Evolutionary conservation across 2,888 invertebrate genomes (phyloP).

Genomic region (Cheilosia grossa): DNA sequence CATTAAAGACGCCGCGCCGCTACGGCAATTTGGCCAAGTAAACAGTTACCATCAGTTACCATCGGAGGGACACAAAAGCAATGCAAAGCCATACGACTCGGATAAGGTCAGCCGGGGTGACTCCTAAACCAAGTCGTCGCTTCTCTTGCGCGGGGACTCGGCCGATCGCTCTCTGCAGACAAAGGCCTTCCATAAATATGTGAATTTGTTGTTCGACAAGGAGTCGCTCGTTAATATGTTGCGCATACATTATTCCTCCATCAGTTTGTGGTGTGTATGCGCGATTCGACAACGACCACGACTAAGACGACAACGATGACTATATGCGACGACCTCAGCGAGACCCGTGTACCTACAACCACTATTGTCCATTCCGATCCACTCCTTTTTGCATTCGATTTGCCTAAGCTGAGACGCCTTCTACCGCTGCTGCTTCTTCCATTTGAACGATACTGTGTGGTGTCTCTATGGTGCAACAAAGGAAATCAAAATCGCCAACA

Average conservation of each 20-base stretch:
- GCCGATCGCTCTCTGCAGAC: constrained; percentile 18
- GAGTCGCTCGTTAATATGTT: constrained; percentile 74
- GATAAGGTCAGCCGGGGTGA: constrained; percentile 68
- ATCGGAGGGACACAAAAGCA: constrained; percentile 17
- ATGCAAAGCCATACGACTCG: constrained; percentile 40
- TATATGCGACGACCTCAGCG: constrained; percentile 45
- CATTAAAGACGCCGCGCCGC: constrained; percentile 62
- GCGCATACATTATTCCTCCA: constrained; percentile 69
- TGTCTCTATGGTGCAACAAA: constrained; percentile 57
- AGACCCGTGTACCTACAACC: constrained; percentile 53
- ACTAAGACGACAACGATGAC: constrained; percentile 29
- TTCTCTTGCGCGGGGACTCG: constrained; percentile 1
- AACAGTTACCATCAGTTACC: constrained; percentile 59
- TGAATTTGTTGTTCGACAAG: constrained; percentile 75
- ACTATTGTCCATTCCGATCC: constrained; percentile 70
- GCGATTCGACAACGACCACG: constrained; percentile 61
- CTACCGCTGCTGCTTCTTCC: constrained; percentile 35
- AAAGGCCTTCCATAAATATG: constrained; percentile 74
- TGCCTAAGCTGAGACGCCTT: constrained; percentile 65
- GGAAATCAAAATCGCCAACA: constrained; percentile 75
- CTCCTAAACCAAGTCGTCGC: constrained; percentile 52
- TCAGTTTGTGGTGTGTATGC: constrained; percentile 40
- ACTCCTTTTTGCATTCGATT: constrained; percentile 63
- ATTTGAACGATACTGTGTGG: constrained; percentile 25
- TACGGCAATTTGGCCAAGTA: constrained; percentile 58